A percentile compares a stretch with the other conserved stretches of the same genome.
Conservation (phyloP, 2,113 vertebrate species). For the Pan troglodytes region NHGRI_mPanTro3-v2.1_pri NC_072410.2:95858001-95858500, state of each 20-base stretch:
- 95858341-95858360: background rate
- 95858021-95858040: background rate
- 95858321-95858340: background rate
- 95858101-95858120: background rate
- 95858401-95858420: background rate
- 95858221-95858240: background rate
- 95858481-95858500: background rate
- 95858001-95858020: background rate
- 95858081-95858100: background rate
- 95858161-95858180: background rate
- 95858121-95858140: background rate
- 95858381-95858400: background rate
- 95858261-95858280: background rate
- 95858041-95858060: background rate
- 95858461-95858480: background rate
- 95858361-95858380: background rate
- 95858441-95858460: background rate
- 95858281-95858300: background rate
- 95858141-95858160: background rate
- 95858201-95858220: background rate
- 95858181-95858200: background rate
- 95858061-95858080: background rate
- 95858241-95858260: background rate
- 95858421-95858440: background rate
- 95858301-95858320: background rate